Evolutionary conservation across 92 coral and sea anemone genomes (phyloP).

Genomic region (Pocillopora meandrina): DNA sequence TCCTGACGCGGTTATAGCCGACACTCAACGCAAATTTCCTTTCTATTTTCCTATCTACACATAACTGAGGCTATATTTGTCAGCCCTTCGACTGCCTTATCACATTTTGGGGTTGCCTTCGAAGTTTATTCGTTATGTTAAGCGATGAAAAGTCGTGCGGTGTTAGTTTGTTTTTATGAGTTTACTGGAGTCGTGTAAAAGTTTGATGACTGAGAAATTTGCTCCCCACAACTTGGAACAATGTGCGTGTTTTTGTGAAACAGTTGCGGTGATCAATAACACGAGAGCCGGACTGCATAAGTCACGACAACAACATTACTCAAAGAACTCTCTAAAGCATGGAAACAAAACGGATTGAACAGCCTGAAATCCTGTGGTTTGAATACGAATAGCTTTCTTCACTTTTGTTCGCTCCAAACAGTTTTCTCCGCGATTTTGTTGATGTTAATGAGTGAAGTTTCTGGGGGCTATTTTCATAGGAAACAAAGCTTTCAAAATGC

Average conservation of each 20-base stretch:
- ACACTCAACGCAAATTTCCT: conserved; percentile 40
- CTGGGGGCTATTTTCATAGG: conserved; percentile 32
- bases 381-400: not conserved
- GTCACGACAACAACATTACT: conserved; percentile 37
- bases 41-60: conserved; percentile 14
- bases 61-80: conserved; percentile 13
- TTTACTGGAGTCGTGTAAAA: conserved; percentile 20
- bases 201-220: conserved; percentile 30
- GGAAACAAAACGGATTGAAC: conserved; percentile 27
- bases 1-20: conserved; percentile 20
- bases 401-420: not conserved
- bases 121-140: not conserved
- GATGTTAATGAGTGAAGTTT: conserved; percentile 36
- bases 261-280: conserved; percentile 43
- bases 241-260: conserved; percentile 40
- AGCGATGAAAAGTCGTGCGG: conserved; percentile 8
- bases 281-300: conserved; percentile 21
- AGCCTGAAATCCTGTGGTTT: conserved; percentile 24
- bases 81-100: conserved; percentile 16
- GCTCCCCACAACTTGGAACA: conserved; percentile 54
- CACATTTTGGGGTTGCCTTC: conserved; percentile 9
- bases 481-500: conserved; percentile 48
- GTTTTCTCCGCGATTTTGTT: conserved; percentile 29
- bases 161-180: conserved; percentile 31
- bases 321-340: conserved; percentile 33